phyloP scores from a whole-genome alignment of 2,113 vertebrate species.

The Chaetodon auriga region DNA sequence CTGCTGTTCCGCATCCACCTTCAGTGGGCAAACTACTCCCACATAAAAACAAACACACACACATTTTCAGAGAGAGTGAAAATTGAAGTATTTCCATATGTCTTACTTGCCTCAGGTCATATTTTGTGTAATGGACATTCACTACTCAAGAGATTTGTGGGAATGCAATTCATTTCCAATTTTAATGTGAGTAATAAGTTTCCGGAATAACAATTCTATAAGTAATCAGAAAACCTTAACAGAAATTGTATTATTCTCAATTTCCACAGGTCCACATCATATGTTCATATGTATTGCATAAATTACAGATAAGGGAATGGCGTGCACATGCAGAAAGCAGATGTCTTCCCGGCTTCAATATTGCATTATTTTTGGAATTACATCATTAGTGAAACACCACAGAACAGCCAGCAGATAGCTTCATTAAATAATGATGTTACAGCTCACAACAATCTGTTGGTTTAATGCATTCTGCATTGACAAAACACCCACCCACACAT shows the following conservation, averaged over 20 bases:
- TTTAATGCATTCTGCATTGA: slow-evolving; percentile 49
- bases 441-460: slow-evolving; percentile 44
- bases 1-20: slow-evolving; percentile 32
- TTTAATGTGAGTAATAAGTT: slow-evolving; percentile 12
- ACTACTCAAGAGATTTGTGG: background rate
- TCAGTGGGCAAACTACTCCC: slow-evolving; percentile 2
- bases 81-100: slow-evolving; percentile 32
- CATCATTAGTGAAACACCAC: slow-evolving; percentile 44
- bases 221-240: background rate
- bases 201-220: background rate
- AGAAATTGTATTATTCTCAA: background rate
- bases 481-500: slow-evolving; percentile 31
- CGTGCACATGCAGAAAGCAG: slow-evolving; percentile 5
- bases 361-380: slow-evolving; percentile 46
- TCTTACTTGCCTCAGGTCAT: background rate
- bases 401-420: slow-evolving; percentile 46
- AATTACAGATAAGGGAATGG: slow-evolving; percentile 4
- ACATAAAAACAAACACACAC: slow-evolving; percentile 31
- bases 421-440: slow-evolving; percentile 56
- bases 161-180: background rate
- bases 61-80: background rate
- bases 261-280: background rate
- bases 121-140: slow-evolving; percentile 22
- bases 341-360: slow-evolving; percentile 31
- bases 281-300: slow-evolving; percentile 3